These are phyloP conservation scores for Brachyopa scutellaris DNA, from an alignment of 2,888 invertebrate genomes.

Conservation along the genomic window DNA sequence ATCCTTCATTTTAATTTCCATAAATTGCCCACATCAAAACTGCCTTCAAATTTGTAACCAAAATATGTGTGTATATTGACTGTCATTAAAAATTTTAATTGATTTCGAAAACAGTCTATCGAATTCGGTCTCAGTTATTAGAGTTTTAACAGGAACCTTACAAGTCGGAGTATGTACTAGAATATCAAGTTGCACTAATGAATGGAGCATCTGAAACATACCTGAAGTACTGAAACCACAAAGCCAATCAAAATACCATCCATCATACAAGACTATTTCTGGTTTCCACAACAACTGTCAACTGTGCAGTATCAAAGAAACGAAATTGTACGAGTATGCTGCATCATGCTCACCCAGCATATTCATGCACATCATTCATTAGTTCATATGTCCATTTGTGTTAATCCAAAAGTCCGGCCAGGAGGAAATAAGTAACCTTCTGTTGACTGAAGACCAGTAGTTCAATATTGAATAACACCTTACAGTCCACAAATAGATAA, in stretches of 20 bases:
- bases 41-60: too few species aligned
- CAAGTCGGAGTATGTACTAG: too few species aligned
- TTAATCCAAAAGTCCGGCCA: slow-evolving; percentile 3
- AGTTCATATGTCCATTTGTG: slow-evolving; percentile 11
- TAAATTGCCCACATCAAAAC: too few species aligned
- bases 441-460: background rate
- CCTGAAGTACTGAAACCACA: background rate
- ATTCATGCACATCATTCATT: slow-evolving; percentile 22
- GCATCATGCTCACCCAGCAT: background rate
- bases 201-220: slow-evolving; percentile 21
- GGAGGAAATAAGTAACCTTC: background rate
- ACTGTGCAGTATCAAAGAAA: background rate
- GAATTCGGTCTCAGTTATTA: background rate
- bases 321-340: slow-evolving; percentile 12
- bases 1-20: too few species aligned
- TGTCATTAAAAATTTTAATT: too few species aligned
- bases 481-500: slow-evolving; percentile 8
- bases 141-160: too few species aligned
- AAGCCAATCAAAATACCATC: slow-evolving; percentile 47
- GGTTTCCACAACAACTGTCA: slow-evolving; percentile 17
- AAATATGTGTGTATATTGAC: too few species aligned
- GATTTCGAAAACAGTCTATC: slow-evolving; percentile 7
- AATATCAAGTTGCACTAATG: slow-evolving; percentile 5
- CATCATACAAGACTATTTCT: slow-evolving; percentile 27
- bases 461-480: background rate